Percentiles rank a stretch among this genome's conserved stretches.
These are phyloP conservation scores for Sphaerodactylus townsendi DNA, from an alignment of 2,113 vertebrate genomes.

Conservation along the genomic window DNA sequence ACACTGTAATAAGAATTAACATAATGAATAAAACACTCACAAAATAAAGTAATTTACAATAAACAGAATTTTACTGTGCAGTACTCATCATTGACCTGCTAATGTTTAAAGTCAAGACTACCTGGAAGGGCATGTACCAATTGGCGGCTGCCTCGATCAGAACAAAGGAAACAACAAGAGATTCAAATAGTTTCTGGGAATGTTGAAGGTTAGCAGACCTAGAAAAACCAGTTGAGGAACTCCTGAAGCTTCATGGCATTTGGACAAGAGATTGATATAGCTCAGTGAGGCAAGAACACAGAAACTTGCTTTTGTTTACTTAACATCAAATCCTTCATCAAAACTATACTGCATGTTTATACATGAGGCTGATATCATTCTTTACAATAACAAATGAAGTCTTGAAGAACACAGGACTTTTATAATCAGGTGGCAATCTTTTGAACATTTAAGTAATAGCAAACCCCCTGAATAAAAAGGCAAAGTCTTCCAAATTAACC, in stretches of 20 bases:
- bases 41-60: neutral
- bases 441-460: too few species aligned
- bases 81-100: neutral
- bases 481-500: neutral
- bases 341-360: neutral
- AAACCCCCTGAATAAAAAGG: too few species aligned
- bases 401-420: neutral
- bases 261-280: neutral
- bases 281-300: neutral
- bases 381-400: neutral
- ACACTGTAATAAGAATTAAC: neutral
- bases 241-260: neutral
- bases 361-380: neutral
- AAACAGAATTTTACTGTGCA: neutral
- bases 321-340: neutral
- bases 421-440: neutral
- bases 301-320: neutral
- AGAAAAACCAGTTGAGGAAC: slow-evolving; percentile 13
- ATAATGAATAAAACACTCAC: neutral
- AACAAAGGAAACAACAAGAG: neutral
- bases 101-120: neutral
- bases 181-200: neutral
- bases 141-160: fast-evolving
- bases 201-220: neutral
- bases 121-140: neutral